Conservation (phyloP, 2,888 invertebrate species). For the Tuta absoluta region DNA sequence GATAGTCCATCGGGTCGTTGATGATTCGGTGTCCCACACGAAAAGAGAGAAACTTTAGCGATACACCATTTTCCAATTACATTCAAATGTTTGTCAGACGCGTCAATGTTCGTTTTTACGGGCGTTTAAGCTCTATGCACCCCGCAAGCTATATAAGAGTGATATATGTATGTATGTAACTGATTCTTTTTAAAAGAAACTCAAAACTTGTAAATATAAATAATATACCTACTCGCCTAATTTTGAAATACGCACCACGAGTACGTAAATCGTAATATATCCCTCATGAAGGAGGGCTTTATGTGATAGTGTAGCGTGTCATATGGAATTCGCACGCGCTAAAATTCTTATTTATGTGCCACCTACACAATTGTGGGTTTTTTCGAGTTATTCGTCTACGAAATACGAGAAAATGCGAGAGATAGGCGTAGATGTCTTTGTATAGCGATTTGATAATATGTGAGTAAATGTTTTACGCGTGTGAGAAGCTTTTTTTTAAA, state of each 20-base stretch:
- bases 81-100: too few relatives aligned
- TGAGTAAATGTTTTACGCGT: slow-evolving; percentile 12
- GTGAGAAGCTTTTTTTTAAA: background rate
- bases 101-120: too few relatives aligned
- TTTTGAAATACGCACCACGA: slow-evolving; percentile 32
- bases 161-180: too few relatives aligned
- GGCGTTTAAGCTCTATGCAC: too few relatives aligned
- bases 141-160: too few relatives aligned
- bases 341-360: slow-evolving; percentile 70
- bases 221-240: slow-evolving; percentile 19
- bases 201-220: too few relatives aligned
- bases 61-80: too few relatives aligned
- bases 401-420: slow-evolving; percentile 19
- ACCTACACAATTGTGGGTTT: slow-evolving; percentile 42
- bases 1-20: too few relatives aligned
- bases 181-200: too few relatives aligned
- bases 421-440: slow-evolving; percentile 5
- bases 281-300: too few relatives aligned
- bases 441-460: slow-evolving; percentile 16
- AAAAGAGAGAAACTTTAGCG: too few relatives aligned
- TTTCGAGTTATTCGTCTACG: slow-evolving; percentile 20
- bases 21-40: too few relatives aligned
- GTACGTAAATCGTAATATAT: slow-evolving; percentile 67
- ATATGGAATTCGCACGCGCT: slow-evolving; percentile 56
- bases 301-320: slow-evolving; percentile 65